These are phyloP conservation scores for Idaea biselata DNA, from an alignment of 2,888 invertebrate genomes.

Conservation along the genomic window DNA sequence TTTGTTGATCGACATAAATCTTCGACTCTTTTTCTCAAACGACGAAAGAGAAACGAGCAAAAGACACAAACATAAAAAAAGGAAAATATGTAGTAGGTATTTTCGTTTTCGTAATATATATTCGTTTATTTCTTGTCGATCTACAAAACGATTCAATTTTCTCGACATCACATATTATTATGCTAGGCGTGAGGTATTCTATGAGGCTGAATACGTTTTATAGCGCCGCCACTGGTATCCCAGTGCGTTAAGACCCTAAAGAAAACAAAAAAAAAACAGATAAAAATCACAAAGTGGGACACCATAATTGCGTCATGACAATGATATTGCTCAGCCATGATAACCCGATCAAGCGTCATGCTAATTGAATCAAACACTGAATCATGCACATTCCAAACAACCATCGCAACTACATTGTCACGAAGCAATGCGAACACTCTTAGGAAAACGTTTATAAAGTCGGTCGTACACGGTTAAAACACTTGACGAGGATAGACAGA, in stretches of 20 bases:
- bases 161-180: too few relatives aligned
- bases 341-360: constrained; percentile 68
- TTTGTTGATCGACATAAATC: too few relatives aligned
- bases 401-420: constrained; percentile 78
- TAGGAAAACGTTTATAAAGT: not conserved
- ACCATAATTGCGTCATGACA: constrained; percentile 77
- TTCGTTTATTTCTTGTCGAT: too few relatives aligned
- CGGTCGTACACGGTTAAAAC: not conserved
- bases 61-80: too few relatives aligned
- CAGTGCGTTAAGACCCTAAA: not conserved
- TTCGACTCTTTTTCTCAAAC: too few relatives aligned
- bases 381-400: constrained; percentile 75
- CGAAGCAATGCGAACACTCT: constrained; percentile 69
- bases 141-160: too few relatives aligned
- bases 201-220: too few relatives aligned
- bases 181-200: too few relatives aligned
- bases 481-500: not conserved
- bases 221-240: too few relatives aligned
- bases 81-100: too few relatives aligned
- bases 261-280: constrained; percentile 15
- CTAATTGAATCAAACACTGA: constrained; percentile 37
- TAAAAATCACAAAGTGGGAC: constrained; percentile 51
- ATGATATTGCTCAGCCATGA: constrained; percentile 80
- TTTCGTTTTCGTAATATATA: too few relatives aligned
- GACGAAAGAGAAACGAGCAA: too few relatives aligned